Evolutionary conservation across 1,140 invertebrate species (phyloP), one percentile per base, ranked within the genome.

Genomic region (Cryptotermes secundus): DNA sequence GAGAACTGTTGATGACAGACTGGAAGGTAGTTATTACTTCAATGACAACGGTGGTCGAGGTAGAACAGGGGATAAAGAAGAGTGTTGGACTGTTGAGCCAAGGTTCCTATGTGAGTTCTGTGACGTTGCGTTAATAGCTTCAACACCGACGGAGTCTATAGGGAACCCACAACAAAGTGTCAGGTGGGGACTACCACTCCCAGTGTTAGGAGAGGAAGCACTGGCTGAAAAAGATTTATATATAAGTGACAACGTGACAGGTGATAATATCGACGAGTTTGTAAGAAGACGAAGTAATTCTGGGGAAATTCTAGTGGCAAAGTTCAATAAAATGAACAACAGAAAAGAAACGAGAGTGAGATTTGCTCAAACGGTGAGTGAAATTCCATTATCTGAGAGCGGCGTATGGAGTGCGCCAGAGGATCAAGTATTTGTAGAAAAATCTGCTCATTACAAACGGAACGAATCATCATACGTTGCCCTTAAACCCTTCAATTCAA

Each of bases 81-180:
- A 36, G 19, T 45, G 81, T 7, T 83, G 53, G 82, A 45, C 83
- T 2, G n/a, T 81, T 45, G 79, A 86, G 12, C 86, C 87, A 1
- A 84, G 81, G 24, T 87, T 86, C 36, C 38, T 85, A 22, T 87
- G 85, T 79, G 86, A 87, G 22, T 84, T 87, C n/a, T 87, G 87
- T 45, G 87, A 87, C 83, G 45, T 87, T 24, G 80, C 84, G 2
- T 35, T 59, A n/a, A 59, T 83, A 35, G 79, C 38, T 34, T 36
- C 81, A 3, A 42, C 80, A 31, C 42, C 31, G 45, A n/a, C 26
- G 35, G 45, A 81, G 14, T 31, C 16, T 9, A 53, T 12, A 22
- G 9, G 7, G 3, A 59, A 45, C 19, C 34, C 38, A 31, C 24
- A 26, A 24, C 24, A 26, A 9, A 35, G 26, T 65, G 83, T 45